Evolutionary conservation across 1,140 invertebrate species (phyloP).

Genomic region (Microplitis mediator): DNA sequence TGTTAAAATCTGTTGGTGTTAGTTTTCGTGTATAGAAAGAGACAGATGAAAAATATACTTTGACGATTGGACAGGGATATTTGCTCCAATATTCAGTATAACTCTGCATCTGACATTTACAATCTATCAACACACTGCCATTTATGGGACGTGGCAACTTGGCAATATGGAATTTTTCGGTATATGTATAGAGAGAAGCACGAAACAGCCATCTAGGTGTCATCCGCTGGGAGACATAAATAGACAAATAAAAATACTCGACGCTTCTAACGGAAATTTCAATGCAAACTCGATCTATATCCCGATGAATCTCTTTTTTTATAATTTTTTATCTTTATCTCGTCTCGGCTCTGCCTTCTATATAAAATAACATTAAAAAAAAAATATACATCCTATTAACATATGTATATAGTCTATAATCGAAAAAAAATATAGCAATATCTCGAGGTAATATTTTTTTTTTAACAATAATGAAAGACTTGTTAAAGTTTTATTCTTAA

Average conservation of each 20-base stretch:
- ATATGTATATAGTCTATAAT: too few relatives aligned
- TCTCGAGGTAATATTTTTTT: too few relatives aligned
- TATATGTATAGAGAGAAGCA: background rate
- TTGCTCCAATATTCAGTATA: background rate
- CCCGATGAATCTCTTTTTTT: background rate
- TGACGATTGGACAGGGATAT: background rate
- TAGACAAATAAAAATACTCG: background rate
- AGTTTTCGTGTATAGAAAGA: background rate
- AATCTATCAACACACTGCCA: background rate
- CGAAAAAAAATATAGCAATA: too few relatives aligned
- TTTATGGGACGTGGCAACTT: too few relatives aligned
- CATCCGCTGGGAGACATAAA: background rate
- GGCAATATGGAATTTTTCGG: background rate
- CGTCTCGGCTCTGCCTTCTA: background rate
- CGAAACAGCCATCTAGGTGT: background rate
- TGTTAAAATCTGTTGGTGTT: background rate
- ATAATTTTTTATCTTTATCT: background rate
- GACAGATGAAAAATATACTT: background rate
- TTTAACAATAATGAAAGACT: too few relatives aligned
- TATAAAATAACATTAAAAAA: too few relatives aligned
- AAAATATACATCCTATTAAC: too few relatives aligned
- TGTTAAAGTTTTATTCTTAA: too few relatives aligned
- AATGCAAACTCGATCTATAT: background rate
- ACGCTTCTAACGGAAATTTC: constrained; percentile 1
- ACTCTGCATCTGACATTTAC: background rate